Evolutionary conservation across 2,797 vertebrate species (phyloP).

Genomic region (Myotis pilosus): DNA sequence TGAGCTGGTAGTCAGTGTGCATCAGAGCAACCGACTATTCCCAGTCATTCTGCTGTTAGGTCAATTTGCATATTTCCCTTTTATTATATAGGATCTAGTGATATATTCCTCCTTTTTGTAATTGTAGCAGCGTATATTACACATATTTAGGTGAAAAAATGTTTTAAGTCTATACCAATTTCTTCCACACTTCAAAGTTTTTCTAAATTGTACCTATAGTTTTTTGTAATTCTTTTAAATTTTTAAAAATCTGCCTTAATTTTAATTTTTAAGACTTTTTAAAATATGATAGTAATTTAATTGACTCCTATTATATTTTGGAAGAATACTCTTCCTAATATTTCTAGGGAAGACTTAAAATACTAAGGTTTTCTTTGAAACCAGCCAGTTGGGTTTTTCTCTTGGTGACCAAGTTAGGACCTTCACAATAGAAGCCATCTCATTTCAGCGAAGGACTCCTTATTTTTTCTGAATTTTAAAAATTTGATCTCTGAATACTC

Average conservation of each 20-base stretch:
- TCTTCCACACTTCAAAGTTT: background rate
- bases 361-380: background rate
- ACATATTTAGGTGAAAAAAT: background rate
- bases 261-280: slow-evolving; percentile 51
- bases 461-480: background rate
- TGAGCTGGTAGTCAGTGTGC: too few species aligned
- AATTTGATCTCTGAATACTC: background rate
- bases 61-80: too few species aligned
- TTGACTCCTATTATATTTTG: background rate
- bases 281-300: background rate
- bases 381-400: background rate
- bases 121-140: background rate
- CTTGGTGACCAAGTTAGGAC: background rate
- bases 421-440: background rate
- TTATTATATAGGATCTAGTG: background rate
- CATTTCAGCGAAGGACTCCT: background rate
- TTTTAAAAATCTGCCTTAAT: background rate
- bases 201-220: background rate
- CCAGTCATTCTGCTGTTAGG: too few species aligned
- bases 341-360: background rate
- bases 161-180: background rate
- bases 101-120: background rate
- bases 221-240: background rate
- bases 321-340: background rate
- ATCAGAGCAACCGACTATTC: too few species aligned